phyloP scores from a whole-genome alignment of 2,797 vertebrate species.

The Strix occidentalis region DNA sequence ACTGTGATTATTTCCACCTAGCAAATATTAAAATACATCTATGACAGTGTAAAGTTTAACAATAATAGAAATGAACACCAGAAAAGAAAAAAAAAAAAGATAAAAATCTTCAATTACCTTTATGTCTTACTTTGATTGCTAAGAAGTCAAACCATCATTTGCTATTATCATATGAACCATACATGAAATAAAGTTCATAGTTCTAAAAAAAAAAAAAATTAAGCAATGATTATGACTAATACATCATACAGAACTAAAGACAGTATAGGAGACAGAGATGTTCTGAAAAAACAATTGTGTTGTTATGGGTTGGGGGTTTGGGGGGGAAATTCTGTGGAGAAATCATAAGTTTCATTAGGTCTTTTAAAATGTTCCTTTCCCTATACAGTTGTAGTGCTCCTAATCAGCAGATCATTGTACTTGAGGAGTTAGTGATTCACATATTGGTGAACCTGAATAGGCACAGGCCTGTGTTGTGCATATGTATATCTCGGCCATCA shows the following conservation, averaged over 20 bases:
- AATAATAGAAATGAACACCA: neutral
- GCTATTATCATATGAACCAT: neutral
- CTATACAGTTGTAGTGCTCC: neutral
- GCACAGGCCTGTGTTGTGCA: neutral
- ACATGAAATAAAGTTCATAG: neutral
- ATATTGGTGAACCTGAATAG: neutral
- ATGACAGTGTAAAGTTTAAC: neutral
- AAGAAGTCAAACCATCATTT: neutral
- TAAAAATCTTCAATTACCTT: neutral
- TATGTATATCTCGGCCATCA: neutral
- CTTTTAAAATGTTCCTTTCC: neutral
- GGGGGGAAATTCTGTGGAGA: neutral
- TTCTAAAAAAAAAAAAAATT: neutral
- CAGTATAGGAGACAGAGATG: neutral
- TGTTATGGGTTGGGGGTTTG: neutral
- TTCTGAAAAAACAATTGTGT: neutral
- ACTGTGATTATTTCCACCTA: neutral
- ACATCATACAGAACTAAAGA: neutral
- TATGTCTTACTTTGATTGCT: neutral
- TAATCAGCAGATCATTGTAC: neutral
- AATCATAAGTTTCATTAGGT: neutral
- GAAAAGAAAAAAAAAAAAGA: neutral
- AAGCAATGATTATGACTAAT: neutral
- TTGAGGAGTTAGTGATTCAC: neutral
- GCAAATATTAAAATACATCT: neutral